Base-by-base conservation (phyloP, 2,113 vertebrate species). In the Oryzias woworae region DNA sequence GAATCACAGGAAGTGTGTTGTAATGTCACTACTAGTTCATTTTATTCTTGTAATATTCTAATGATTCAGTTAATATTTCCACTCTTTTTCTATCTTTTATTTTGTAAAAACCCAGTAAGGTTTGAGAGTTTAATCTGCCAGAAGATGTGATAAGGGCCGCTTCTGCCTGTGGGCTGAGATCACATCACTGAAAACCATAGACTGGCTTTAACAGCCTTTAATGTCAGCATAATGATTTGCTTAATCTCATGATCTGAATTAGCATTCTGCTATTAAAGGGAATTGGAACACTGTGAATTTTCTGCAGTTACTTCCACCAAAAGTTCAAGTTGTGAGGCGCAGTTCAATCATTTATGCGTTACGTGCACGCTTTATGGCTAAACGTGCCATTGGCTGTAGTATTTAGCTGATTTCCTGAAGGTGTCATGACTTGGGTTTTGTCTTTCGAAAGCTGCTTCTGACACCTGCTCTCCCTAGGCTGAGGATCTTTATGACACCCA, bases 291-390 rank as follows among this genome's bases (percentile, higher is more conserved):
- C 47, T 48, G 47, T 48, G n/a, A 48, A 20, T 48, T 6, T 13
- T 56, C 24, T 64, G 46, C 18, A 31, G 51, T 26, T 31, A 52
- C 50, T 10, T 43, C 45, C 18, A 64, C 46, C 4, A 72, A 71
- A 61, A 60, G 62, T 73, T 76, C 68, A 73, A 58, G 66, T 16
- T 61, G 15, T 58, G 51, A 75, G 62, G 56, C 71, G 69, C 58
- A 24, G 23, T 66, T 83, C 31, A 81, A 77, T 72, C 70, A 83
- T 85, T 68, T 18, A 85, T 72, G 51, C 43, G 53, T 57, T 68
- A 75, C 53, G 81, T 82, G 76, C 81, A 79, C 81, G 41, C 47
- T 72, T 77, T 68, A 68, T 57, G 61, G 18, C 64, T 15, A 12
- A 53, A 71, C 53, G 69, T 72, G 59, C 78, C 69, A 67, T 49